Evolutionary conservation across 2,888 invertebrate species (phyloP), one percentile per base, ranked within the genome.

Genomic region (Leptura quadrifasciata): DNA sequence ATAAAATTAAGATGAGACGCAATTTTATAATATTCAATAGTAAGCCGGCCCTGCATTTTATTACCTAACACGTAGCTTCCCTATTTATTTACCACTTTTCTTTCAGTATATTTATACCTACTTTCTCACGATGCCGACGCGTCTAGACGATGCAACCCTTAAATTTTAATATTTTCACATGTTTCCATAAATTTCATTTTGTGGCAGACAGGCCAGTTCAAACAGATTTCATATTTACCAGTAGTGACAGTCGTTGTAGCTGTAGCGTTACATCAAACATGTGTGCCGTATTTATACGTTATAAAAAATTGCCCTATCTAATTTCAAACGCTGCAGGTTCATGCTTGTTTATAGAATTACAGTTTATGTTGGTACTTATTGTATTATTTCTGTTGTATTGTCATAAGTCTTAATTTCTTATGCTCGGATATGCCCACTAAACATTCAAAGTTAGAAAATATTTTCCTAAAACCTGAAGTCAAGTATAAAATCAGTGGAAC

Each of bases 141-240:
- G 75, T 75, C 69, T 74, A 74, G 75, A 79, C 76, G 65, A 64
- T 64, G 55, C 76, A 75, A 78, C 76, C 76, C 76, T 71, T 78
- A 74, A 65, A 69, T 76, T 77, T 75, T 67, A 74, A 75, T 57
- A 76, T 73, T 75, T 78, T 80, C 79, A 80, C 72, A 70, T 80
- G 80, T 80, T 78, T 80, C 78, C 78, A 78, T 80, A 80, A 80
- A 80, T 80, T 71, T 75, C 58, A 47, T 68, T 69, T 69, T 55
- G 54, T 65, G 55, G 71, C 58, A 75, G 77, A 68, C 78, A 72
- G 74, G 69, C 24, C 79, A 76, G 75, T 75, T 73, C 75, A 47
- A 67, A 68, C 74, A 60, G 61, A 72, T 68, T 72, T 72, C 68
- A 76, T 73, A 73, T 72, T 57, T 57, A 57, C 57, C 21, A 65